Conservation (phyloP, 2,888 invertebrate genomes). For the Chaetogeoica ovagalla region DNA sequence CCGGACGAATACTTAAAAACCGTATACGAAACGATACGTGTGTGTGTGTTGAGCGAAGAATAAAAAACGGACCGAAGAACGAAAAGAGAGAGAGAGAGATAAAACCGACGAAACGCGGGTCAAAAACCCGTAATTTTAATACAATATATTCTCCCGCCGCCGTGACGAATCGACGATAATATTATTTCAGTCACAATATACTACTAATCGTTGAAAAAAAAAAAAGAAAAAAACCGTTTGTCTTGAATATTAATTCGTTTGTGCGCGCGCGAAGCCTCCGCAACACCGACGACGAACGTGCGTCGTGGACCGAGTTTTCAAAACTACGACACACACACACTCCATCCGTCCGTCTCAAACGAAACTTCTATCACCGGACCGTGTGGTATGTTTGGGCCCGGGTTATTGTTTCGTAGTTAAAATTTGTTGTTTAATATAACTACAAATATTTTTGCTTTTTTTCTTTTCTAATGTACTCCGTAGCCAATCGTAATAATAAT, state of each 20-base stretch:
- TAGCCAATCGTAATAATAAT: too few relatives aligned
- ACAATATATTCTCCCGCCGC: not conserved
- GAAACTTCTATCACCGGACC: too few relatives aligned
- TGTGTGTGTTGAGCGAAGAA: too few relatives aligned
- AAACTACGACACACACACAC: not conserved
- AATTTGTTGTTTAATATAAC: too few relatives aligned
- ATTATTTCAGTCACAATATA: conserved; percentile 49
- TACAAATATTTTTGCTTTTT: too few relatives aligned
- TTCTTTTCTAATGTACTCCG: too few relatives aligned
- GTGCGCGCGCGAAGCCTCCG: not conserved
- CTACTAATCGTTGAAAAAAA: conserved; percentile 14
- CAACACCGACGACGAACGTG: not conserved
- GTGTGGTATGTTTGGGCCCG: too few relatives aligned
- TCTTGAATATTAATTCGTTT: conserved; percentile 30
- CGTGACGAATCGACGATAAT: conserved; percentile 7
- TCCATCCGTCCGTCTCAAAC: too few relatives aligned
- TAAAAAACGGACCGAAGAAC: too few relatives aligned
- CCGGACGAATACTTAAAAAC: conserved; percentile 24
- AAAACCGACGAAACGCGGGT: conserved; percentile 1
- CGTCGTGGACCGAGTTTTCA: not conserved
- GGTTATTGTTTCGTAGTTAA: too few relatives aligned
- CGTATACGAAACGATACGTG: not conserved
- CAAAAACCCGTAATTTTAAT: conserved; percentile 14
- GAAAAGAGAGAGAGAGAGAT: not conserved
- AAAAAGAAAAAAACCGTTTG: conserved; percentile 16